A percentile compares a stretch with the other conserved stretches of the same genome.
Conservation (phyloP, 2,888 invertebrate species). For the Lepidocyrtoides sp. region DNA sequence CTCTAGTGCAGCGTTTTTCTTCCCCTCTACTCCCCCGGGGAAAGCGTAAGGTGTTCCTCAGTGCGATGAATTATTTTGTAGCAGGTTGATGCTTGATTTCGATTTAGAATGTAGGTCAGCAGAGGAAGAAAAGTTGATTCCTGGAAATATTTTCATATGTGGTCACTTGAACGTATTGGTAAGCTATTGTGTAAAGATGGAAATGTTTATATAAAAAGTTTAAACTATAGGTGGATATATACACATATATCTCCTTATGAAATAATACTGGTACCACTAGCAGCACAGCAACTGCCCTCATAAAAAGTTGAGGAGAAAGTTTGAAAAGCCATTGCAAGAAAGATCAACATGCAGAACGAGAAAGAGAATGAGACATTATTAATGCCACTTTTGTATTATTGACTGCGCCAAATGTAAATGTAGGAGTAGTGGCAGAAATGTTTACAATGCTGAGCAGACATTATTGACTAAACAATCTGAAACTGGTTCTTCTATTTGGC, state of each 20-base stretch:
- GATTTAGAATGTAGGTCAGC: constrained; percentile 50
- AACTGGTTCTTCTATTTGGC: not conserved
- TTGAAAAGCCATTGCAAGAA: constrained; percentile 2
- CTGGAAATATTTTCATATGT: not conserved
- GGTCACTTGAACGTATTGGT: not conserved
- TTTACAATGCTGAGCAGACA: not conserved
- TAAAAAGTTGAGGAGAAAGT: not conserved
- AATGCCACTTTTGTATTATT: not conserved
- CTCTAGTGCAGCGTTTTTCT: not conserved
- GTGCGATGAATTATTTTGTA: not conserved
- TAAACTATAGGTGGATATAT: too few species aligned
- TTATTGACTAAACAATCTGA: constrained; percentile 38
- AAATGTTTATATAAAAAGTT: too few species aligned
- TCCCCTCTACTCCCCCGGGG: not conserved
- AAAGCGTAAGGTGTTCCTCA: not conserved
- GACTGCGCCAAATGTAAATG: constrained; percentile 10
- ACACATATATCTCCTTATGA: too few species aligned
- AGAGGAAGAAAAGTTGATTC: not conserved
- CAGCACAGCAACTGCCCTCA: constrained; percentile 6
- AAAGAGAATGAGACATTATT: constrained; percentile 3
- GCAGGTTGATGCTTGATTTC: constrained; percentile 10
- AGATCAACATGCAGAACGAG: not conserved
- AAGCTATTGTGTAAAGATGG: too few species aligned
- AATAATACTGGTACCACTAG: constrained; percentile 9
- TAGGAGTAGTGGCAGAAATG: not conserved